These are phyloP conservation scores for Amblyopsis rosae DNA, from an alignment of 2,113 vertebrate genomes.

Conservation along the genomic window DNA sequence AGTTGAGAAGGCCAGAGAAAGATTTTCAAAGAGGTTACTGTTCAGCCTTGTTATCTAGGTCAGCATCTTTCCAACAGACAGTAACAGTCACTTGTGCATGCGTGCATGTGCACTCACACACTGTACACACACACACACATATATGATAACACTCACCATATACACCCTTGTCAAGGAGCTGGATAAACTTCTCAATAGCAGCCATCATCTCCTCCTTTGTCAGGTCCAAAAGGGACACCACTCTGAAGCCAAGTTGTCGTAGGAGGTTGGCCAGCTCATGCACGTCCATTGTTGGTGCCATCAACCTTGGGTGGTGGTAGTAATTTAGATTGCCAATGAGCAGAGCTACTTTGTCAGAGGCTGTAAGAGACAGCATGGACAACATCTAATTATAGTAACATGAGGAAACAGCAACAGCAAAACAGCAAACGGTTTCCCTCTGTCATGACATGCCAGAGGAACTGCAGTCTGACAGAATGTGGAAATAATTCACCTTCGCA, in stretches of 20 bases:
- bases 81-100: not conserved
- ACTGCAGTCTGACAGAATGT: constrained; percentile 3
- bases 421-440: too few relatives aligned
- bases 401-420: not conserved
- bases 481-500: not conserved
- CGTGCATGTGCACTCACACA: not conserved
- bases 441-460: not conserved
- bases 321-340: constrained; percentile 87
- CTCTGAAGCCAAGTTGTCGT: constrained; percentile 81
- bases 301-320: constrained; percentile 76
- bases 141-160: constrained; percentile 76
- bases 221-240: constrained; percentile 87
- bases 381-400: constrained; percentile 3
- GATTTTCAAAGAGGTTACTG: not conserved
- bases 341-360: constrained; percentile 86
- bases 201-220: constrained; percentile 81
- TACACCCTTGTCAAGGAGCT: constrained; percentile 82
- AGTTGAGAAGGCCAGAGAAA: constrained; percentile 12
- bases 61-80: too few relatives aligned
- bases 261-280: constrained; percentile 82
- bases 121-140: not conserved
- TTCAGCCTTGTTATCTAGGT: not conserved
- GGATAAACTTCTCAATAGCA: constrained; percentile 78
- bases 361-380: constrained; percentile 61
- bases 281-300: constrained; percentile 84